Percentiles rank a stretch among this genome's conserved stretches.
Evolutionary conservation across 2,888 invertebrate genomes (phyloP).

Genomic region (Diarsia brunnea): DNA sequence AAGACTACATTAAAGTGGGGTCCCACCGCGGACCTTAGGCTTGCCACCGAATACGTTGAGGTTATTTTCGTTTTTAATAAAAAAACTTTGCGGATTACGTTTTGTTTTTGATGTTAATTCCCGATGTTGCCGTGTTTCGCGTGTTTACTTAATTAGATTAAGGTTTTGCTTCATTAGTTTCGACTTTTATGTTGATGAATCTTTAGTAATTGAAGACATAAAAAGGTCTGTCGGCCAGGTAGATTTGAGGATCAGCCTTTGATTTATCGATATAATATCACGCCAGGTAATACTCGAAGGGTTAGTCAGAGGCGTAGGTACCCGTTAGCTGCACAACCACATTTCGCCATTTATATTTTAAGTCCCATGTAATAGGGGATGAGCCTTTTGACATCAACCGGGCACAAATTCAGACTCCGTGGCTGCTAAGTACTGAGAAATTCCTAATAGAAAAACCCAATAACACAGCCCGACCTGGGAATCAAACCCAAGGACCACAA

Average conservation of each 20-base stretch:
- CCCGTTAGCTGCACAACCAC: too few species aligned
- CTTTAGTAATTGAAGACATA: conserved; percentile 14
- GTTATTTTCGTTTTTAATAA: conserved; percentile 58
- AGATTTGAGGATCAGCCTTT: not conserved
- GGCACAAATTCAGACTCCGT: too few species aligned
- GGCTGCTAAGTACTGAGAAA: too few species aligned
- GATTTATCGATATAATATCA: not conserved
- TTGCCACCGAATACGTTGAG: conserved; percentile 68
- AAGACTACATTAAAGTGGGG: conserved; percentile 72
- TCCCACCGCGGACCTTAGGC: conserved; percentile 54
- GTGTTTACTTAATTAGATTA: conserved; percentile 38
- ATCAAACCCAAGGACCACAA: too few species aligned
- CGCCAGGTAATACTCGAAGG: too few species aligned
- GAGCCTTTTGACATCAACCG: too few species aligned
- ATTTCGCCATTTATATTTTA: too few species aligned
- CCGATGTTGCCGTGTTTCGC: conserved; percentile 37
- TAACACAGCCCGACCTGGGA: too few species aligned
- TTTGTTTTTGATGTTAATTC: conserved; percentile 50
- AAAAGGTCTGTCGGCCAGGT: not conserved
- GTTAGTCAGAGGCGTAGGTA: too few species aligned
- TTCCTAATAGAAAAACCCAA: too few species aligned
- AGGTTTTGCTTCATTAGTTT: conserved; percentile 31
- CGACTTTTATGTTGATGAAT: conserved; percentile 40
- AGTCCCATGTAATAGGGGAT: too few species aligned
- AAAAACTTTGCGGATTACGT: conserved; percentile 57